phyloP scores from a whole-genome alignment of 2,888 invertebrate species.

The Suillia variegata region DNA sequence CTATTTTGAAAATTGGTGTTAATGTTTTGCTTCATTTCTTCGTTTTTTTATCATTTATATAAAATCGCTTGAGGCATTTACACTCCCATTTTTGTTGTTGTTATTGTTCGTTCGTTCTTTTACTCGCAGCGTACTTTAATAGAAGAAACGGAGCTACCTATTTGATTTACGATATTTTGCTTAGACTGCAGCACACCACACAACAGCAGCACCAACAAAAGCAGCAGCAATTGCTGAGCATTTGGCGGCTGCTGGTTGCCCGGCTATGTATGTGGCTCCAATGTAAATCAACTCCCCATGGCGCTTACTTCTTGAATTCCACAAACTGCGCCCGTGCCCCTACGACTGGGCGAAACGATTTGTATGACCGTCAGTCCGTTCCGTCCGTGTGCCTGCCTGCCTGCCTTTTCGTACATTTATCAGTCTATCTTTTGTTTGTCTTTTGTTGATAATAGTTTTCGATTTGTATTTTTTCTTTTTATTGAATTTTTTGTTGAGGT shows the following conservation, averaged over 20 bases:
- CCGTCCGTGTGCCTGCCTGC: not conserved
- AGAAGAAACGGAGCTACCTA: not conserved
- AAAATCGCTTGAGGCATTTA: no score
- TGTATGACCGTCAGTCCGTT: not conserved
- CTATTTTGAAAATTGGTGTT: no score
- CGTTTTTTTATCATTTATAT: no score
- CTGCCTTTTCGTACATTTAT: not conserved
- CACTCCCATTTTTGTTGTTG: no score
- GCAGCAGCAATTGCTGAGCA: conserved; percentile 1
- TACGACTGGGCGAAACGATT: not conserved
- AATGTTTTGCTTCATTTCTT: no score
- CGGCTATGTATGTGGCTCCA: conserved; percentile 2
- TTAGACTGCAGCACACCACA: conserved; percentile 2
- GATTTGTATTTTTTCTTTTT: not conserved
- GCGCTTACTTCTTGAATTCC: conserved; percentile 22
- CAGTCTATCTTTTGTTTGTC: not conserved
- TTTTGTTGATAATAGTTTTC: not conserved
- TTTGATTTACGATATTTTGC: conserved; percentile 18
- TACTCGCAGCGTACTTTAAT: no score
- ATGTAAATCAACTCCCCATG: conserved; percentile 15
- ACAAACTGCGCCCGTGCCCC: not conserved
- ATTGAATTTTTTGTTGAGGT: no score
- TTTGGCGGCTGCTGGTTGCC: not conserved
- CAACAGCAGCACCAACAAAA: not conserved
- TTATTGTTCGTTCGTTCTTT: no score